Evolutionary conservation across 2,888 invertebrate species (phyloP), one percentile per base, ranked within the genome.

Genomic region (Rhyacophila evoluta): DNA sequence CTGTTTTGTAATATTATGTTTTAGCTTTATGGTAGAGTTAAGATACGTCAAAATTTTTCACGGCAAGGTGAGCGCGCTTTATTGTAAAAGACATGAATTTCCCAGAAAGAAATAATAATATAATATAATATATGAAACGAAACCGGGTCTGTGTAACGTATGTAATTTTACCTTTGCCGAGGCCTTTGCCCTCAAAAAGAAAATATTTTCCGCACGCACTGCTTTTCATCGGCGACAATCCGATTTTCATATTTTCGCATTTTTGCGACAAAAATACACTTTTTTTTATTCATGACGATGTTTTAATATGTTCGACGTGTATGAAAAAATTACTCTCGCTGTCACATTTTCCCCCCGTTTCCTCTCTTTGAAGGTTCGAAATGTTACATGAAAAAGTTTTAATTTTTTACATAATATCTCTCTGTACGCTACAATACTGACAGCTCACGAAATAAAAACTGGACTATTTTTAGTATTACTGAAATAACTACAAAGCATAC

Each of bases 231-330:
- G 55, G 55, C 55, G 55, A 55, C 55, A 55, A 55, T 55, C 55
- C 1, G 55, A 55, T 55, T 55, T 55, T 55, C 55, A 25, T 55
- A 55, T 55, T 55, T 55, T 55, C 55, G 55, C 55, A 55, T 55
- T 55, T 55, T 55, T 55, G 19, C 55, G 55, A 55, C 55, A 15
- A 25, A 19, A 55, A 55, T 19, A 19, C 55, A 55, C 55, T 55
- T 55, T 55, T 38, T 38, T 55, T 55, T 55, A 55, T 19, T 55
- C 55, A 55, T 10, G 19, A 15, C 55, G 55, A 55, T 55, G 55
- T 55, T 55, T 55, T 55, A 55, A 55, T 55, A 55, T 55, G 55
- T 55, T 55, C 55, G 19, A 19, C 55, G 55, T 25, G 55, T 19
- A 19, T 55, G 12, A 19, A 55, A 55, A 55, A 55, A 55, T 25